phyloP scores from a whole-genome alignment of 1,140 invertebrate species.

The Alviniconcha marisindica region DNA sequence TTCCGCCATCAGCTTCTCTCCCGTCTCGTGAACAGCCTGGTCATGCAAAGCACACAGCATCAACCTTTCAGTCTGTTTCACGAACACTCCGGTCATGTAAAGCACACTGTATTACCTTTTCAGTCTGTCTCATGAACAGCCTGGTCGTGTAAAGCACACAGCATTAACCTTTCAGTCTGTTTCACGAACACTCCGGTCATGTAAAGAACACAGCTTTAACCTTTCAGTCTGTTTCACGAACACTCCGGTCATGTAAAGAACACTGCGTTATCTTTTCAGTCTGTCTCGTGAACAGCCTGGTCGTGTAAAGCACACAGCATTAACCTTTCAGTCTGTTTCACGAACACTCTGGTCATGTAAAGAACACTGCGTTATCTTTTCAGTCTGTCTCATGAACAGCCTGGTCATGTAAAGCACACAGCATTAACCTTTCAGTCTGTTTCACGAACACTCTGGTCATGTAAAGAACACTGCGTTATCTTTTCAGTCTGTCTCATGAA shows the following conservation, averaged over 20 bases:
- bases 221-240: constrained; percentile 98
- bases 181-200: neutral
- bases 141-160: constrained; percentile 50
- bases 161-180: neutral
- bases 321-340: too few species aligned
- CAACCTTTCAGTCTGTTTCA: neutral
- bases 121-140: constrained; percentile 97
- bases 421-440: too few species aligned
- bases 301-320: too few species aligned
- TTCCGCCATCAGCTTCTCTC: constrained; percentile 96
- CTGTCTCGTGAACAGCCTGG: neutral
- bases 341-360: constrained; percentile 88
- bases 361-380: neutral
- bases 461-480: too few species aligned
- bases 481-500: too few species aligned
- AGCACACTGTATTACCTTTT: too few species aligned
- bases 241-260: constrained; percentile 81
- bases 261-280: neutral
- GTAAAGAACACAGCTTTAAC: too few species aligned
- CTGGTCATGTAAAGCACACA: constrained; percentile 11
- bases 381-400: neutral
- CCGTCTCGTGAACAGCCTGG: constrained; percentile 94
- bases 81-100: neutral
- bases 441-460: too few species aligned
- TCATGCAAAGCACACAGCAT: neutral